Evolutionary conservation across 1,140 invertebrate species (phyloP).

Genomic region (Euwallacea similis): DNA sequence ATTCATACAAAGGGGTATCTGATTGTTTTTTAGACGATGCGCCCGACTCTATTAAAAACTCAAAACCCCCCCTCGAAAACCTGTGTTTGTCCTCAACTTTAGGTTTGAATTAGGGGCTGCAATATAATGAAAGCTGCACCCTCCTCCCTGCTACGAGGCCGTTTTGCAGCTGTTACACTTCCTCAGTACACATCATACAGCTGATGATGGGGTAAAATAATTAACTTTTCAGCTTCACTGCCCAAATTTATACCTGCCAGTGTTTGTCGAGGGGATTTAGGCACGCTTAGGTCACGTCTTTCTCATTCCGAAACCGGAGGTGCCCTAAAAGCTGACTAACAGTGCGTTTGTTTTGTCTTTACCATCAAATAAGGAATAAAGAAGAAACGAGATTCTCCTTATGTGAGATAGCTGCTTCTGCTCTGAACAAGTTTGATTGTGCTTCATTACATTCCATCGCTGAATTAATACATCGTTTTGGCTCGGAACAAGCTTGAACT

Average conservation of each 20-base stretch:
- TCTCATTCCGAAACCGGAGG: constrained; percentile 5
- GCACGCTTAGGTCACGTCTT: constrained; percentile 14
- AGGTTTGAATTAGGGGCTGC: background rate
- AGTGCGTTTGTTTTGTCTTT: background rate
- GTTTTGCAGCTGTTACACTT: constrained; percentile 35
- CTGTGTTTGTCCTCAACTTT: too few relatives aligned
- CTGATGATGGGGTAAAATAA: constrained; percentile 34
- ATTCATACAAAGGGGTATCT: too few relatives aligned
- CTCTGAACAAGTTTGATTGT: constrained; percentile 24
- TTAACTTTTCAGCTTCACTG: constrained; percentile 35
- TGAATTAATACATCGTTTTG: constrained; percentile 31
- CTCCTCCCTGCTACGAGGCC: background rate
- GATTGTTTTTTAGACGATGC: too few relatives aligned
- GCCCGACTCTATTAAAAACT: too few relatives aligned
- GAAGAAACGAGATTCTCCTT: constrained; percentile 21
- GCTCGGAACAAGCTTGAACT: constrained; percentile 21
- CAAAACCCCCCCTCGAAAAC: too few relatives aligned
- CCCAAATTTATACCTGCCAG: constrained; percentile 25
- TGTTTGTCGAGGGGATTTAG: constrained; percentile 2
- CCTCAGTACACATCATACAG: constrained; percentile 28
- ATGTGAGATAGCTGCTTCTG: constrained; percentile 17
- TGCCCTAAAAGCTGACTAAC: too few relatives aligned
- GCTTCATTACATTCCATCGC: constrained; percentile 29
- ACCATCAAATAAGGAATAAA: constrained; percentile 10
- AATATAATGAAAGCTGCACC: constrained; percentile 31